These are phyloP conservation scores for Xestia sexstrigata DNA, from an alignment of 2,888 invertebrate genomes.

Conservation along the genomic window DNA sequence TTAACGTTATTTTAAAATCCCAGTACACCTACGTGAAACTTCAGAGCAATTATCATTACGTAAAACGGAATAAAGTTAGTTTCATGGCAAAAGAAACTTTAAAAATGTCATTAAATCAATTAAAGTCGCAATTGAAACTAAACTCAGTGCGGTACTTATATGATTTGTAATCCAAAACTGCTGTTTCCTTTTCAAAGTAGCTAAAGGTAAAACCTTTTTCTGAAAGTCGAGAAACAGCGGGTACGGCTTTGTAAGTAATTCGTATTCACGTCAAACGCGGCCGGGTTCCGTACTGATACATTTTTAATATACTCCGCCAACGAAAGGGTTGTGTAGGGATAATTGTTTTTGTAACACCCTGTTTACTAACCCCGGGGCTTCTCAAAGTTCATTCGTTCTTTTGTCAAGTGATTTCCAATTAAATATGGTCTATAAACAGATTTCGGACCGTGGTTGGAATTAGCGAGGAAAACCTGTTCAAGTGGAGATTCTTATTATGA, in stretches of 20 bases:
- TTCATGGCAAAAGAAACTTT: not conserved
- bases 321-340: conserved; percentile 15
- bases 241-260: conserved; percentile 30
- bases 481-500: not conserved
- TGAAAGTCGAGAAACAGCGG: not conserved
- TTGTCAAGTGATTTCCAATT: not conserved
- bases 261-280: conserved; percentile 36
- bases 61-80: conserved; percentile 15
- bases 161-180: not conserved
- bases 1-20: no score
- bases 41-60: conserved; percentile 2
- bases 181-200: not conserved
- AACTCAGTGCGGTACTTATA: not conserved
- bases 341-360: conserved; percentile 30
- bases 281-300: conserved; percentile 20
- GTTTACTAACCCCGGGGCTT: conserved; percentile 11
- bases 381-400: not conserved
- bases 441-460: not conserved
- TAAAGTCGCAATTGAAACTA: not conserved
- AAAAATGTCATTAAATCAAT: not conserved
- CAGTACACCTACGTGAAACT: not conserved
- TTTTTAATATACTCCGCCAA: conserved; percentile 42
- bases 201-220: not conserved
- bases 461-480: not conserved
- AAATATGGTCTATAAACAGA: not conserved